Conservation (phyloP, 2,113 vertebrate species). For the Nanger granti region DNA sequence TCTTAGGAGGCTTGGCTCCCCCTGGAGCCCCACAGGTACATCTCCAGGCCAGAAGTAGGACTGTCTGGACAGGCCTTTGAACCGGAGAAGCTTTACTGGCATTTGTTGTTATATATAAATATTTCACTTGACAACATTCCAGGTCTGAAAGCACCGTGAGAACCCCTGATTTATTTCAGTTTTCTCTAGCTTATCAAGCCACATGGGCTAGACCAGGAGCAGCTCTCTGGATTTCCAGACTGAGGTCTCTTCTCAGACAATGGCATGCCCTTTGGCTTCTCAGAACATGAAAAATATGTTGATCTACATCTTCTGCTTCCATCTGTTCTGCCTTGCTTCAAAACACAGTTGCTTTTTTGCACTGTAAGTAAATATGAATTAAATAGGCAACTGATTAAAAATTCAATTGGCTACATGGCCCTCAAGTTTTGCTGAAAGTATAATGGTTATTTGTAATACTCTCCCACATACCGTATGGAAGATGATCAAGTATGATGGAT, state of each 20-base stretch:
- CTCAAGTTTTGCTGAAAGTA: background rate
- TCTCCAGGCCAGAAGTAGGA: background rate
- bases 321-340: constrained; percentile 10
- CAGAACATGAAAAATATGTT: background rate
- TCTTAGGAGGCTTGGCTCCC: background rate
- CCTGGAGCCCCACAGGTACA: background rate
- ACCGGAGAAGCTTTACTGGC: background rate
- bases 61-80: background rate
- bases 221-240: background rate
- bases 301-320: background rate
- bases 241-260: background rate
- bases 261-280: background rate
- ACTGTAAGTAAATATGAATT: constrained; percentile 46
- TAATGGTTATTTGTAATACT: constrained; percentile 3
- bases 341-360: background rate
- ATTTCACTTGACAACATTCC: background rate
- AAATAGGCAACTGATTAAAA: constrained; percentile 54
- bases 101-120: constrained; percentile 15
- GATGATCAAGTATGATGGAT: background rate
- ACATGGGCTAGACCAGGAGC: background rate
- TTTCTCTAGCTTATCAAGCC: background rate
- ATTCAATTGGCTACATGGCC: background rate
- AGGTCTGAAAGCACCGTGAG: background rate
- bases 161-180: background rate
- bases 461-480: background rate